Evolutionary conservation across 1,140 invertebrate genomes (phyloP), one percentile per base, ranked within the genome.

Genomic region (Bombus confusus): DNA sequence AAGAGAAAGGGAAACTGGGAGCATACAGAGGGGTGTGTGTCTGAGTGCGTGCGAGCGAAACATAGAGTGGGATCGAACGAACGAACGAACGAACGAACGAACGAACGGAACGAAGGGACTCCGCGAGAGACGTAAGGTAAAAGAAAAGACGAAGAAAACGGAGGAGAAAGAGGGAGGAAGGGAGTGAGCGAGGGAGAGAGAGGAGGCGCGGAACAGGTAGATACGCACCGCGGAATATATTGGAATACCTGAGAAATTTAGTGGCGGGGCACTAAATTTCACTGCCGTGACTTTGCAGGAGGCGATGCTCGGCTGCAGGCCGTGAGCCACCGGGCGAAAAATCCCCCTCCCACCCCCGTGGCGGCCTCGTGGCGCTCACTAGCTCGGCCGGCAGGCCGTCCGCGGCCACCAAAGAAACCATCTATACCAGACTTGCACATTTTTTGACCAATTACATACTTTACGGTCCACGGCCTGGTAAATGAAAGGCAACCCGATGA

Each of bases 231-330:
- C 91, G 92, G 92, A 94, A 94, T 94, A 94, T 94, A 95, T 95
- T 94, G 93, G 93, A 94, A 95, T 95, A 95, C 92, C 93, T 94
- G 92, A 94, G 92, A 93, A 94, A 95, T 94, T 94, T 95, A 95
- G 94, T 94, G 93, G 85, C 90, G 85, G 75, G 91, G 81, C 90
- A 94, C 92, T 94, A 94, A 94, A 94, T 93, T 93, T 94, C 90
- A 91, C 91, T 87, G 87, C 89, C 93, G 91, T 93, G 93, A 93
- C 92, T 94, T 88, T 93, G 93, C 93, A 93, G 89, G 85, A 90
- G 86, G 87, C 82, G 87, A 91, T 91, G 85, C 83, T 90, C 88
- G 47, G 85, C 88, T 85, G 75, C 86, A 85, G 87, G 88, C 86
- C 85, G 86, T 78, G 86, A 91, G 91, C 89, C 89, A 90, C 91